A percentile compares a stretch with the other conserved stretches of the same genome.
These are phyloP conservation scores for Monomorium pharaonis DNA, from an alignment of 1,140 invertebrate species.

Conservation along the genomic window DNA sequence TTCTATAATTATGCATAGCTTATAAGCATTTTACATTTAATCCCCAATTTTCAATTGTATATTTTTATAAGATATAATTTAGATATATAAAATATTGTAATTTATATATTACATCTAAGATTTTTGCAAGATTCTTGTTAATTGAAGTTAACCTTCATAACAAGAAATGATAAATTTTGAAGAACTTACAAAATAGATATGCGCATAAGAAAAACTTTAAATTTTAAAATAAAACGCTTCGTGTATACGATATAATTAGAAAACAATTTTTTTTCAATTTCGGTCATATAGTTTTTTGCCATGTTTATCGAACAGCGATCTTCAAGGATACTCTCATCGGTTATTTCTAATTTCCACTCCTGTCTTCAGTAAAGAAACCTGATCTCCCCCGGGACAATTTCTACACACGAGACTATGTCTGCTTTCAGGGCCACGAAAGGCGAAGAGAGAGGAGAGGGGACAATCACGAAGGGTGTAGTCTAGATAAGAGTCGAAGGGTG, in stretches of 20 bases:
- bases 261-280: background rate
- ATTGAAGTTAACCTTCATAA: background rate
- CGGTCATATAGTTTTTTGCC: background rate
- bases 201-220: background rate
- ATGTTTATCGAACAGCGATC: constrained; percentile 14
- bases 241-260: background rate
- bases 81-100: background rate
- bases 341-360: constrained; percentile 50
- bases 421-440: constrained; percentile 41
- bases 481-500: constrained; percentile 71
- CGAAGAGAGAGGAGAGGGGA: background rate
- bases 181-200: background rate
- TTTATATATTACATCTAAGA: background rate
- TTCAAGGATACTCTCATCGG: background rate
- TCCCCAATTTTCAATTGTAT: background rate
- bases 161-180: background rate
- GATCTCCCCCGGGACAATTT: constrained; percentile 57
- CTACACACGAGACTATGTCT: constrained; percentile 33
- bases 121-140: background rate
- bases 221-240: background rate
- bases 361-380: constrained; percentile 39
- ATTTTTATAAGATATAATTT: background rate
- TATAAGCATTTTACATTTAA: background rate
- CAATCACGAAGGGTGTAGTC: constrained; percentile 70
- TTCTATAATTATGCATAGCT: background rate